Evolutionary conservation across 2,888 invertebrate species (phyloP).

Genomic region (Thymelicus sylvestris): DNA sequence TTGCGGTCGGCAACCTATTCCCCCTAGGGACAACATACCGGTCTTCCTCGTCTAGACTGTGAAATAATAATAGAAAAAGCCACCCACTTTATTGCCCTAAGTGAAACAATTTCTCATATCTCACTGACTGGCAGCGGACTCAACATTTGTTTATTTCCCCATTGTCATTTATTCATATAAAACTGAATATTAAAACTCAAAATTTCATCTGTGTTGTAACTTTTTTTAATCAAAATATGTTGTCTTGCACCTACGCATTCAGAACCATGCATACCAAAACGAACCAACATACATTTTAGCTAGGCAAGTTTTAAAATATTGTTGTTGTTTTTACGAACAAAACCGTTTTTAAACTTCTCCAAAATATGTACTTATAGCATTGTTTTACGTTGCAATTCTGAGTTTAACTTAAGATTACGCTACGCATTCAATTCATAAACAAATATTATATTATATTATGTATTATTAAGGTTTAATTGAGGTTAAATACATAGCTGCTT

Average conservation of each 20-base stretch:
- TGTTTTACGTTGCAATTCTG: not conserved
- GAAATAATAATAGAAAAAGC: slow-evolving; percentile 50
- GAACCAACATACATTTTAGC: too few species aligned
- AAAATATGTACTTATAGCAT: not conserved
- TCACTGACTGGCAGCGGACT: not conserved
- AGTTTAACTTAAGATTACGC: not conserved
- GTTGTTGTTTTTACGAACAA: too few species aligned
- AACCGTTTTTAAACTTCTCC: too few species aligned
- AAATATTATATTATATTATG: too few species aligned
- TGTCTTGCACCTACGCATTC: too few species aligned
- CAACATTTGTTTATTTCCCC: slow-evolving; percentile 15
- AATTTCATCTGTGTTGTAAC: not conserved
- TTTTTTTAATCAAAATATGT: too few species aligned
- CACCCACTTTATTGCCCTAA: slow-evolving; percentile 25
- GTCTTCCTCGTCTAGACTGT: slow-evolving; percentile 71
- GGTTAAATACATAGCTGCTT: not conserved
- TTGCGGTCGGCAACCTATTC: slow-evolving; percentile 75
- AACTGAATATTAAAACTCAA: slow-evolving; percentile 6
- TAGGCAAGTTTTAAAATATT: not conserved
- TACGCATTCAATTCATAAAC: not conserved
- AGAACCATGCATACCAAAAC: too few species aligned
- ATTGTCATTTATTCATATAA: slow-evolving; percentile 1
- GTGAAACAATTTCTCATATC: slow-evolving; percentile 31
- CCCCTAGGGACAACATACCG: slow-evolving; percentile 63
- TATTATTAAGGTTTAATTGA: not conserved